A percentile compares a stretch with the other conserved stretches of the same genome.
phyloP scores from a whole-genome alignment of 2,797 vertebrate genomes.

The Epinephelus coioides region DNA sequence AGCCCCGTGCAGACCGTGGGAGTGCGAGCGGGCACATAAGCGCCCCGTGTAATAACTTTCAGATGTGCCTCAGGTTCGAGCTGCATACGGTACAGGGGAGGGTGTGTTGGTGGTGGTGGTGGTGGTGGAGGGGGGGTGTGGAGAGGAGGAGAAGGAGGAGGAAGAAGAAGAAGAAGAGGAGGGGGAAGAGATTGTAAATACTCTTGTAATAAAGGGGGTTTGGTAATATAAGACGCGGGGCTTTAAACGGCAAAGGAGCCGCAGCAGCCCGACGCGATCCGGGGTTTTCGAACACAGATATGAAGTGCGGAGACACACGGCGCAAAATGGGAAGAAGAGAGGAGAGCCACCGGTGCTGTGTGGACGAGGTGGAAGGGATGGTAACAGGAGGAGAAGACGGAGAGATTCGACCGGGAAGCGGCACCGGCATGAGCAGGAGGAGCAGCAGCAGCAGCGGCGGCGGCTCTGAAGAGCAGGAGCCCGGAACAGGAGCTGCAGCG shows the following conservation, averaged over 20 bases:
- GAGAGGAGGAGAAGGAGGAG: conserved; percentile 50
- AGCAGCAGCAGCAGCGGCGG: not conserved
- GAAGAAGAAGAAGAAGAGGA: conserved; percentile 61
- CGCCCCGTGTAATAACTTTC: conserved; percentile 85
- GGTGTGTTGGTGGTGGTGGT: conserved; percentile 32
- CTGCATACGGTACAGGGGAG: conserved; percentile 58
- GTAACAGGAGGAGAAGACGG: conserved; percentile 1
- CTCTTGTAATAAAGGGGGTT: conserved; percentile 84
- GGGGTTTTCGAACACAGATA: conserved; percentile 64
- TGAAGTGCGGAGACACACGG: conserved; percentile 83
- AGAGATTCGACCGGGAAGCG: conserved; percentile 61
- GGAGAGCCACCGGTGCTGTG: conserved; percentile 22
- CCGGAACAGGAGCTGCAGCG: not conserved
- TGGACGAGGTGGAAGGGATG: conserved; percentile 45
- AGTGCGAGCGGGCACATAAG: conserved; percentile 79
- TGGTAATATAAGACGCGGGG: conserved; percentile 84
- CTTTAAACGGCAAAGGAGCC: conserved; percentile 77
- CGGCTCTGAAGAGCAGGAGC: too few relatives aligned
- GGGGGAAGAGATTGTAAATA: conserved; percentile 85
- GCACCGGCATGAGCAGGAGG: conserved; percentile 12
- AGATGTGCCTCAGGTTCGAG: conserved; percentile 86
- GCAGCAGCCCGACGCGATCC: conserved; percentile 53
- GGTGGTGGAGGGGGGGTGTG: conserved; percentile 24
- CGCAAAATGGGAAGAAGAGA: conserved; percentile 69
- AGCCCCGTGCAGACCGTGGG: conserved; percentile 73